phyloP scores from a whole-genome alignment of 2,888 invertebrate genomes.

The Heteromurus nitidus region DNA sequence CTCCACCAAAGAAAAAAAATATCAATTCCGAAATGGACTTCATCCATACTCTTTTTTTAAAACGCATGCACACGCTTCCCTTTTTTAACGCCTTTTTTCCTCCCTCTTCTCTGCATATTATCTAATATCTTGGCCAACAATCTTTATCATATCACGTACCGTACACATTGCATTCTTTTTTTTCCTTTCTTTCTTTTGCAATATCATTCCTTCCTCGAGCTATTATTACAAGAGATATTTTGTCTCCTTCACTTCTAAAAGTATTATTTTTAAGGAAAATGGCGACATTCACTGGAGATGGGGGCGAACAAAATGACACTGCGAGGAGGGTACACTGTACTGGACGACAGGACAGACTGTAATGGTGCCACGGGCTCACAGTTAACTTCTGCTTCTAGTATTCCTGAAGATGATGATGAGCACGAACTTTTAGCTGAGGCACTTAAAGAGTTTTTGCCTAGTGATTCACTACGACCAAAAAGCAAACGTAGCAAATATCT shows the following conservation, averaged over 20 bases:
- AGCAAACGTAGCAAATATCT: not conserved
- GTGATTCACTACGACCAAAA: not conserved
- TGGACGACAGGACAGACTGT: not conserved
- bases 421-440: slow-evolving; percentile 36
- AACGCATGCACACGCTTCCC: not conserved
- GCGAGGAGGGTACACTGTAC: not conserved
- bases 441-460: slow-evolving; percentile 22
- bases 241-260: slow-evolving; percentile 31
- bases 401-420: slow-evolving; percentile 36
- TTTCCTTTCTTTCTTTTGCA: slow-evolving; percentile 13
- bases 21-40: slow-evolving; percentile 7
- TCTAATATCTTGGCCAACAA: slow-evolving; percentile 29
- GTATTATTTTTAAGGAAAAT: slow-evolving; percentile 34
- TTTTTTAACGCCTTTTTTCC: slow-evolving; percentile 32
- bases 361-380: slow-evolving; percentile 27
- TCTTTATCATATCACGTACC: slow-evolving; percentile 50
- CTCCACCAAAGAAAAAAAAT: slow-evolving; percentile 20
- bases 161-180: slow-evolving; percentile 13
- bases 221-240: not conserved
- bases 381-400: slow-evolving; percentile 16
- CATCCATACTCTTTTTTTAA: no score
- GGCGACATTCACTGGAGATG: slow-evolving; percentile 29
- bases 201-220: slow-evolving; percentile 19
- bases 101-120: slow-evolving; percentile 41
- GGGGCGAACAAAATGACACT: slow-evolving; percentile 29